Evolutionary conservation across 2,113 vertebrate species (phyloP), one percentile per base, ranked within the genome.

Genomic region (Myrmecophaga tridactyla): DNA sequence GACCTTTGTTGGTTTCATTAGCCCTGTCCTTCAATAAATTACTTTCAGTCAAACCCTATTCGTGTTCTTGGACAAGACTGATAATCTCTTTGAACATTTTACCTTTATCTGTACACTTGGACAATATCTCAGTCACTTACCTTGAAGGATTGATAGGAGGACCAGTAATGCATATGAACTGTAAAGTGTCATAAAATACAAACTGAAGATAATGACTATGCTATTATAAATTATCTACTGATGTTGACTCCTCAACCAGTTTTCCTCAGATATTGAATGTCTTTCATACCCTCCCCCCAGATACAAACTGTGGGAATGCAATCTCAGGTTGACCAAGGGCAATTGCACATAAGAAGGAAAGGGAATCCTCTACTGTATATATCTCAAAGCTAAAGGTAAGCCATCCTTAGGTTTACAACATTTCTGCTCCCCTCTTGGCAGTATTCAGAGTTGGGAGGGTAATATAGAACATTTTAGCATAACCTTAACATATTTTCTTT

Each of bases 61-160:
- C 14, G 65, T 12, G 0, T 86, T 96, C 83, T 89, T 88, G 41
- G 12, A 93, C 23, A 73, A 82, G 58, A 75, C 62, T 83, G 48
- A 80, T 89, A 43, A 86, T 75, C 29, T 39, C n/a, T 91, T 41
- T 85, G 39, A n/a, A 4, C 60, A 82, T 93, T 94, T 90, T 73
- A 56, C 18, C 60, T 92, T 53, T 14, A 86, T 86, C 2, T 75
- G 21, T 84, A 65, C 93, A 90, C 76, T 21, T 80, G 39, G n/a
- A 21, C 70, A 43, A 56, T 75, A 69, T 21, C 48, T 70, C 18
- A 83, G 48, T 78, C 73, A 13, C 34, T 25, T 72, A 43, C 12
- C 8, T 46, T 60, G 34, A 89, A 83, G 46, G 15, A 6, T 78
- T 92, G 11, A 39, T 60, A 93, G 67, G 51, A 69, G 51, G 36